A percentile compares a stretch with the other conserved stretches of the same genome.
These are phyloP conservation scores for Terrapene triunguis DNA, from an alignment of 2,113 vertebrate species.

Conservation along the genomic window DNA sequence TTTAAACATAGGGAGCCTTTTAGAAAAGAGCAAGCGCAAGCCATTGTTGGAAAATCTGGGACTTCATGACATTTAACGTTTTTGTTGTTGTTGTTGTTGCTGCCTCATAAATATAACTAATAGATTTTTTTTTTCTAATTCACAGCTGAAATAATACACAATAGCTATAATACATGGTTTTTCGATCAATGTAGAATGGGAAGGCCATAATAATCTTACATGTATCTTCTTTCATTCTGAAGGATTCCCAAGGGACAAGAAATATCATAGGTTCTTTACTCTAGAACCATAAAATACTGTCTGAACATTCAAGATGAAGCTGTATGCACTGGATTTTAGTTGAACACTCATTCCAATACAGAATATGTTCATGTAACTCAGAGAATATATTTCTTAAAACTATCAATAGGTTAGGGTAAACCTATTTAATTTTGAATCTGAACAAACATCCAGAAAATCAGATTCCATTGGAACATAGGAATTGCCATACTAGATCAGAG, in stretches of 20 bases:
- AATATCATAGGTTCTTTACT: neutral
- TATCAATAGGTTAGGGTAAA: neutral
- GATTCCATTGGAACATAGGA: neutral
- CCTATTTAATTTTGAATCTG: neutral
- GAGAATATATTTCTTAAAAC: rapidly evolving
- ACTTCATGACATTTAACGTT: neutral
- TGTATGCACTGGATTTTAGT: neutral
- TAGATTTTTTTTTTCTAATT: neutral
- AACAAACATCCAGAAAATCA: neutral
- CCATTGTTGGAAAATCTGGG: neutral
- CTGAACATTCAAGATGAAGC: neutral
- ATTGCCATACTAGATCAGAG: neutral
- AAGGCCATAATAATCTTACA: neutral
- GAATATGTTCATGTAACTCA: neutral
- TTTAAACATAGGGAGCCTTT: neutral
- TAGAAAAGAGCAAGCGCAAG: neutral
- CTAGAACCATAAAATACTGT: neutral
- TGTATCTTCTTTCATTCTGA: neutral
- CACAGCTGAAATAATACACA: neutral
- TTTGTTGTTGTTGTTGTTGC: neutral
- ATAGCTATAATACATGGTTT: neutral
- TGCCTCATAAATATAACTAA: neutral
- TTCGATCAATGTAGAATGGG: neutral
- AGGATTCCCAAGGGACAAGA: neutral
- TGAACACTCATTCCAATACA: neutral